These are phyloP conservation scores for Ptilonorhynchus violaceus DNA, from an alignment of 2,113 vertebrate species.

Conservation along the genomic window DNA sequence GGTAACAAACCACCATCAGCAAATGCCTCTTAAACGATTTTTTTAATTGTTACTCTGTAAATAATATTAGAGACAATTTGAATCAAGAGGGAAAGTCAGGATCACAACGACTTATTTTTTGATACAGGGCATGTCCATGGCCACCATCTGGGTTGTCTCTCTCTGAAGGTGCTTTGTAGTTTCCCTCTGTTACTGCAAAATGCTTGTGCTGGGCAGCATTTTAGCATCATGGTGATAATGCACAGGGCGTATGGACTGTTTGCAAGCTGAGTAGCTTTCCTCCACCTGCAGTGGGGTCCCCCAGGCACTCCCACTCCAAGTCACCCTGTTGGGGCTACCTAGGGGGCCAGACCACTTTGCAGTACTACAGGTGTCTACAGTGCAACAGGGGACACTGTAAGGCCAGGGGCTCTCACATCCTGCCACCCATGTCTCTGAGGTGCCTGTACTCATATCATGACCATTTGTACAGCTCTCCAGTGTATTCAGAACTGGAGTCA, in stretches of 20 bases:
- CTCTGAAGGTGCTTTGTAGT: neutral
- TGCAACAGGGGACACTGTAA: neutral
- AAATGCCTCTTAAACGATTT: neutral
- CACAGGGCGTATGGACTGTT: neutral
- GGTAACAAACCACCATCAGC: neutral
- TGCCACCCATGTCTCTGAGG: neutral
- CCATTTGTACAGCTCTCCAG: accelerated
- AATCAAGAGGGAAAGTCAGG: neutral
- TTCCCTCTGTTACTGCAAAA: neutral
- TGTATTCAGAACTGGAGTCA: neutral
- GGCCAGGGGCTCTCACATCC: neutral
- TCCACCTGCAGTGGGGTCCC: neutral
- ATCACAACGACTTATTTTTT: neutral
- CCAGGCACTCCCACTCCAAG: neutral
- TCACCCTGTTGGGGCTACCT: neutral
- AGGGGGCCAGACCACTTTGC: neutral
- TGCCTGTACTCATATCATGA: neutral
- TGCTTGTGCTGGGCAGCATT: neutral
- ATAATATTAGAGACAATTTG: neutral
- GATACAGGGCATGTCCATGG: neutral
- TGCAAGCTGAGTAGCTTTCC: neutral
- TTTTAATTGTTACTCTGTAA: neutral
- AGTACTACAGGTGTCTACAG: neutral
- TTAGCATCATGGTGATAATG: neutral
- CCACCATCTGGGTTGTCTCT: neutral